These are phyloP conservation scores for Musca vetustissima DNA, from an alignment of 1,140 invertebrate species.

Conservation along the genomic window DNA sequence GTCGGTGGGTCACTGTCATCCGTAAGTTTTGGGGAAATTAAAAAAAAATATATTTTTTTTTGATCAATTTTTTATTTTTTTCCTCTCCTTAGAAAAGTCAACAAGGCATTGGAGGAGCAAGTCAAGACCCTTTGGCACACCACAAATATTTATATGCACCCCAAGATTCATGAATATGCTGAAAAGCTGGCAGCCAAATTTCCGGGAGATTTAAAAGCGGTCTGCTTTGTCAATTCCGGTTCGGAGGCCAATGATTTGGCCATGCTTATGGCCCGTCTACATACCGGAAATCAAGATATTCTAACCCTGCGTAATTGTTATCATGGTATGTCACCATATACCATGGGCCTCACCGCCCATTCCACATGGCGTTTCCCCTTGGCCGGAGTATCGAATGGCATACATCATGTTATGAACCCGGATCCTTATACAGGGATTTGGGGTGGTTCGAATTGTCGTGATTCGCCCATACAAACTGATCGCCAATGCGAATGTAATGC, in stretches of 20 bases:
- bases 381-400: constrained; percentile 69
- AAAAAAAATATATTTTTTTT: constrained; percentile 5
- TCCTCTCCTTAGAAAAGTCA: constrained; percentile 75
- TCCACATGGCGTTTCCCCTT: constrained; percentile 78
- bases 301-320: constrained; percentile 86
- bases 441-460: constrained; percentile 85
- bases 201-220: constrained; percentile 83
- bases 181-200: constrained; percentile 78
- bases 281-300: constrained; percentile 83
- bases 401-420: constrained; percentile 90
- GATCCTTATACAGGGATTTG: constrained; percentile 87
- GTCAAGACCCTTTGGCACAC: constrained; percentile 85
- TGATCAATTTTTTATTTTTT: constrained; percentile 31
- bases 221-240: constrained; percentile 94
- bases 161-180: constrained; percentile 88
- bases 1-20: constrained; percentile 97
- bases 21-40: constrained; percentile 67
- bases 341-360: constrained; percentile 81
- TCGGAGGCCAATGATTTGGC: constrained; percentile 97
- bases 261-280: constrained; percentile 78
- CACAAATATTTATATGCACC: constrained; percentile 88
- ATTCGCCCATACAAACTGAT: constrained; percentile 79
- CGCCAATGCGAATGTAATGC: constrained; percentile 68
- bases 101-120: constrained; percentile 76
- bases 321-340: constrained; percentile 84